Conservation (phyloP, 2,113 vertebrate genomes). For the Aythya baeri region DNA sequence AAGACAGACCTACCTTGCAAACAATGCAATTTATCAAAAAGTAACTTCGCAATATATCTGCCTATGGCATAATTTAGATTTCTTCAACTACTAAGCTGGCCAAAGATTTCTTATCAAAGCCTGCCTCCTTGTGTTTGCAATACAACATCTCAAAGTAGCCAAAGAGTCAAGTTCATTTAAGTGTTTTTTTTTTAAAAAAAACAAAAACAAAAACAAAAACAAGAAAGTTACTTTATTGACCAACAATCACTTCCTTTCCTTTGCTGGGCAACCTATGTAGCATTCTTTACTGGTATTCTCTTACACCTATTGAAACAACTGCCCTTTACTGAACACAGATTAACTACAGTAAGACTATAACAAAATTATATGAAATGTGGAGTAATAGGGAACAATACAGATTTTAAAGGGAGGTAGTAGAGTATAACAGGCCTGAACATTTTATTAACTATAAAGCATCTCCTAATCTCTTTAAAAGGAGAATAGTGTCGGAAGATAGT, state of each 20-base stretch:
- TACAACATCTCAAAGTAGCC: background rate
- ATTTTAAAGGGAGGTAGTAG: background rate
- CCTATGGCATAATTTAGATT: background rate
- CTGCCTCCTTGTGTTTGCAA: conserved; percentile 61
- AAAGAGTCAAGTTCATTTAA: background rate
- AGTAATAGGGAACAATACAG: background rate
- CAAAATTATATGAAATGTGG: background rate
- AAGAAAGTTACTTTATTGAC: background rate
- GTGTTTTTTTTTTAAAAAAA: background rate
- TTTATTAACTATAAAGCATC: background rate
- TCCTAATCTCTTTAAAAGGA: background rate
- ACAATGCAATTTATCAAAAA: background rate
- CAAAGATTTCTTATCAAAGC: conserved; percentile 2
- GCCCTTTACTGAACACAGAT: background rate
- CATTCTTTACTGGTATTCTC: background rate
- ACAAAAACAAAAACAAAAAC: too few relatives aligned
- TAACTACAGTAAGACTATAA: background rate
- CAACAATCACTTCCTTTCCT: background rate
- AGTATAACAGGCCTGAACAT: accelerated
- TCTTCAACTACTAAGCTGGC: background rate
- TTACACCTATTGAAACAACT: background rate
- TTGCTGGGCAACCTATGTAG: background rate
- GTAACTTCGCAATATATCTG: background rate
- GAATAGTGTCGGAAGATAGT: background rate
- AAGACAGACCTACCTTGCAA: background rate